Percentiles rank a stretch among this genome's conserved stretches.
Conservation (phyloP, 2,888 invertebrate genomes). For the Melinaea marsaeus region DNA sequence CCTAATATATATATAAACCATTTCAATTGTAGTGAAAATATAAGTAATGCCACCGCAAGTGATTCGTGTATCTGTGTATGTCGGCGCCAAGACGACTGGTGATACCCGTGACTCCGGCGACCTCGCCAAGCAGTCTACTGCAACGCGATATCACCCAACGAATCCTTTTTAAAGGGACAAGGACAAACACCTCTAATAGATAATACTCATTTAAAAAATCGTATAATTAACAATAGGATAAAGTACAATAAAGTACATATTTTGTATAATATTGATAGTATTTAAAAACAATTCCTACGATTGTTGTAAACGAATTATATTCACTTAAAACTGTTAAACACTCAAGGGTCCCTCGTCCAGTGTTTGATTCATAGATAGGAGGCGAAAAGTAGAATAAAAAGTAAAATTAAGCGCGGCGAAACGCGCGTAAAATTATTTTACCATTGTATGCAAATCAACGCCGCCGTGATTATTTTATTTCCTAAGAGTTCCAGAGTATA, state of each 20-base stretch:
- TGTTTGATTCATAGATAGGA: conserved; percentile 76
- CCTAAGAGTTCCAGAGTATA: conserved; percentile 73
- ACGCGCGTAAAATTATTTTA: conserved; percentile 79
- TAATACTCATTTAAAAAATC: conserved; percentile 12
- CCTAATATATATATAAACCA: neutral
- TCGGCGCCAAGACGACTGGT: conserved; percentile 60
- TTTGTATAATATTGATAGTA: no score
- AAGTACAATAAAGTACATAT: no score
- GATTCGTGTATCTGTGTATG: conserved; percentile 35
- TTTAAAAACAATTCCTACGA: conserved; percentile 12
- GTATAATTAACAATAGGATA: no score
- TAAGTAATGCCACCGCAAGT: conserved; percentile 16
- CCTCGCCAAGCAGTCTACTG: conserved; percentile 67
- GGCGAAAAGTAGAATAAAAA: conserved; percentile 74
- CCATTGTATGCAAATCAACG: conserved; percentile 77
- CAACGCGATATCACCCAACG: conserved; percentile 44
- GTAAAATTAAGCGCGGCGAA: conserved; percentile 76
- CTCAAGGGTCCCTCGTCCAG: conserved; percentile 65
- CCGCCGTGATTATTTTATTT: conserved; percentile 77
- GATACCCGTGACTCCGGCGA: conserved; percentile 37
- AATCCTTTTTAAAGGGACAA: conserved; percentile 47
- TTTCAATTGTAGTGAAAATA: conserved; percentile 6
- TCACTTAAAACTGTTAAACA: conserved; percentile 50
- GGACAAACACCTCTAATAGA: conserved; percentile 21
- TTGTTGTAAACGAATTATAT: conserved; percentile 52